Evolutionary conservation across 2,797 vertebrate species (phyloP).

Genomic region (Harpagifer antarcticus): DNA sequence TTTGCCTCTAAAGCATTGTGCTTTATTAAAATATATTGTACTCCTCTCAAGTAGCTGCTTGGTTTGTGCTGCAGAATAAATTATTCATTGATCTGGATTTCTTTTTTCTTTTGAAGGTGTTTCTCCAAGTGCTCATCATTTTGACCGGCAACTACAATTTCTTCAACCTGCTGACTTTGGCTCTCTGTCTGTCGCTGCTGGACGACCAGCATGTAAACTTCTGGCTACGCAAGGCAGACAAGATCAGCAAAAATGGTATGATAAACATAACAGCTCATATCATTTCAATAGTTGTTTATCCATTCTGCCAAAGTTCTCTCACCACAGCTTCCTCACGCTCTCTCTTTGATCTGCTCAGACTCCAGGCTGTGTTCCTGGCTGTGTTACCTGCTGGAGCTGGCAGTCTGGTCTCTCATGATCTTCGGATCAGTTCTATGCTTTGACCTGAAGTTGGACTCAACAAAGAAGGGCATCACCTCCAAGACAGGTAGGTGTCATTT

Average conservation of each 20-base stretch:
- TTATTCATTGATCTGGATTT: background rate
- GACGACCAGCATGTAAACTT: conserved; percentile 87
- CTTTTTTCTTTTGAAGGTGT: conserved; percentile 74
- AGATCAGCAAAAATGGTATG: conserved; percentile 46
- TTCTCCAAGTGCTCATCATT: conserved; percentile 93
- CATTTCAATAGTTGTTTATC: background rate
- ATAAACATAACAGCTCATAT: background rate
- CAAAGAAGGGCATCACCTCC: conserved; percentile 78
- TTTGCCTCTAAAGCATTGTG: background rate
- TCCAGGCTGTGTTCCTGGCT: conserved; percentile 64
- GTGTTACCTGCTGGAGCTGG: conserved; percentile 82
- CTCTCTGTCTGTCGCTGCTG: conserved; percentile 90
- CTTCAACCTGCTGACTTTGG: conserved; percentile 92
- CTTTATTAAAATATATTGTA: too few species aligned
- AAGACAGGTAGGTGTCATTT: conserved; percentile 84
- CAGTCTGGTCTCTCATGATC: conserved; percentile 79
- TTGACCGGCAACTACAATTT: conserved; percentile 97
- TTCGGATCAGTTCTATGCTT: conserved; percentile 84
- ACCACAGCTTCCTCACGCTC: background rate
- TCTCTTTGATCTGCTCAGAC: conserved; percentile 49
- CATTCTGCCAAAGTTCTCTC: background rate
- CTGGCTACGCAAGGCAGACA: conserved; percentile 72
- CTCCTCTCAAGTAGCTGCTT: background rate
- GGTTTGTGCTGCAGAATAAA: background rate
- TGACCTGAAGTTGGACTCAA: conserved; percentile 85